Evolutionary conservation across 2,888 invertebrate species (phyloP), one percentile per base, ranked within the genome.

Genomic region (Lepidocyrtoides sp.): DNA sequence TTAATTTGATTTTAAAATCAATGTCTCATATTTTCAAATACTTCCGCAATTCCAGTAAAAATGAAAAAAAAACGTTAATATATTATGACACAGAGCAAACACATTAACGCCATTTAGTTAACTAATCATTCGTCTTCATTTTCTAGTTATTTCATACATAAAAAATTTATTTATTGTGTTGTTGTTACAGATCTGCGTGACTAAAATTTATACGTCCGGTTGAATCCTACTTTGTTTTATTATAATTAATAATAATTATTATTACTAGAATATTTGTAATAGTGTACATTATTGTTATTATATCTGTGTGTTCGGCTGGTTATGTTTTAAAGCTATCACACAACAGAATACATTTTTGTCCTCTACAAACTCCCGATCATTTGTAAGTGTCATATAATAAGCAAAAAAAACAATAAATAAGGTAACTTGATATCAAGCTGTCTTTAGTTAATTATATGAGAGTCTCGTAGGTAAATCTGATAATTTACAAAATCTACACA

Each of bases 101-200:
- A 36, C 3, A 32, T 32, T n/a, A 60, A 26, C n/a, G 26, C 26
- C 26, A 26, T 60, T 5, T 26, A 1, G 12, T 60, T 60, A 36
- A 36, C 36, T 60, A 36, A 36, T 7, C 26, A 12, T 26, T 17
- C 66, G 14, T 36, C 14, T 17, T 36, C 36, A 17, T 17, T 17
- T 12, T 20, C 29, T 75, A 75, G 14, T 48, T 26, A 48, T 17
- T 10, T 75, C 14, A 41, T 23, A 75, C 23, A 26, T 44, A 75
- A 17, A 48, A 72, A 75, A 44, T 29, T 63, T 48, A 20, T 75
- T 75, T 20, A 10, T 26, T 75, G n/a, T 23, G 66, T 44, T 44
- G 66, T 44, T 44, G 5, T 69, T 90, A 75, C 90, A 90, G 90
- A 90, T 90, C 90, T 90, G 63, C 54, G 77, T 84, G 90, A 90